Conservation (phyloP, 2,113 vertebrate genomes). For the Pan paniscus region DNA sequence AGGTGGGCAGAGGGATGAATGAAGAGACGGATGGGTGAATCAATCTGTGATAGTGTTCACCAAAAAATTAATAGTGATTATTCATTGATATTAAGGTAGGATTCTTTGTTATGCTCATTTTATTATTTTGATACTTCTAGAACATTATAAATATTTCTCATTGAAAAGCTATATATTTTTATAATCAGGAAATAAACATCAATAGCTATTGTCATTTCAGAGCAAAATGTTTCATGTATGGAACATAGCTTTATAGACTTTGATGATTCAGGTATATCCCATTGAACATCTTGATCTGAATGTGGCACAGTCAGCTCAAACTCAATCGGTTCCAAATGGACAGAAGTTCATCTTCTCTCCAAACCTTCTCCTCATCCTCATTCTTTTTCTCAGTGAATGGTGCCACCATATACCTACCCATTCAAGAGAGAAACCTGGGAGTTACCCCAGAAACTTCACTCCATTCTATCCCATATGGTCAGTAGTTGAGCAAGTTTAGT, state of each 20-base stretch:
- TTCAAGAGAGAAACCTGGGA: background rate
- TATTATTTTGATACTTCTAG: background rate
- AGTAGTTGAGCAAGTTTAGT: background rate
- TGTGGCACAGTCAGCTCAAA: background rate
- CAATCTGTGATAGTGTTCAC: background rate
- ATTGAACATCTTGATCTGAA: background rate
- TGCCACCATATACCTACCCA: background rate
- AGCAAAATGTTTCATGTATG: background rate
- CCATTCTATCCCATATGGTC: background rate
- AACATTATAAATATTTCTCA: background rate
- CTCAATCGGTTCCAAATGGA: background rate
- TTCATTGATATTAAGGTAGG: background rate
- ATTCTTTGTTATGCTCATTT: background rate
- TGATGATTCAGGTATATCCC: background rate
- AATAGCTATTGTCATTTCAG: background rate
- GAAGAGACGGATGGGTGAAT: fast-evolving
- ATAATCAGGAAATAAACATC: background rate
- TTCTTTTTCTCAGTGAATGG: background rate
- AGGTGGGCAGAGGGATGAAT: background rate
- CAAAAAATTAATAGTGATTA: background rate
- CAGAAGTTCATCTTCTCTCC: background rate
- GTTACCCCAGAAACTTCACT: background rate
- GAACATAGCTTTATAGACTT: background rate
- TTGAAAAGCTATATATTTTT: background rate
- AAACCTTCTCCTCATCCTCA: background rate